phyloP scores from a whole-genome alignment of 2,113 vertebrate genomes.

The Brevimyrus niger region DNA sequence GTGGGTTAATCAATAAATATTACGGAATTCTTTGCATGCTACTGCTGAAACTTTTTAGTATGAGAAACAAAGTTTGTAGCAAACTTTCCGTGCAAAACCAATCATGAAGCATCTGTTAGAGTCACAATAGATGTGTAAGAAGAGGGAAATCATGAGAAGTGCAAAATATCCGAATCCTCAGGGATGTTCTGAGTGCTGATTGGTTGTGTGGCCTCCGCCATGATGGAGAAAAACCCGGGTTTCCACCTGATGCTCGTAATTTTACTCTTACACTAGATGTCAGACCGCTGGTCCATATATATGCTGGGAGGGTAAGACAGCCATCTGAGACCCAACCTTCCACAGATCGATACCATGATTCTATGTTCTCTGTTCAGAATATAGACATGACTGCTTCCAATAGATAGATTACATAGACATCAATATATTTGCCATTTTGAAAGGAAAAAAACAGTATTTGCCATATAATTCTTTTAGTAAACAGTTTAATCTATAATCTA shows the following conservation, averaged over 20 bases:
- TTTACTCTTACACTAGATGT: conserved; percentile 47
- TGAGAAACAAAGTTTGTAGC: not conserved
- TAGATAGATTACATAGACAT: not conserved
- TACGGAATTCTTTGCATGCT: not conserved
- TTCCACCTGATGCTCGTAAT: not conserved
- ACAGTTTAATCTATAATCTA: not conserved
- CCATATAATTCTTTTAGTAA: not conserved
- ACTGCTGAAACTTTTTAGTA: not conserved
- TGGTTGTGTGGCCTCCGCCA: conserved; percentile 54
- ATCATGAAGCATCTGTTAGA: conserved; percentile 87
- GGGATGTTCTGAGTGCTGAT: conserved; percentile 84
- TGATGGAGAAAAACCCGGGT: not conserved
- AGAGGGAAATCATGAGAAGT: conserved; percentile 89
- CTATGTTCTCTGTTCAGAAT: not conserved
- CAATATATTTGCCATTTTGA: not conserved
- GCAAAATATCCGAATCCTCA: conserved; percentile 88
- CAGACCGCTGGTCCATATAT: not conserved
- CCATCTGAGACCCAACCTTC: not conserved
- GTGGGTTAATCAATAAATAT: not conserved
- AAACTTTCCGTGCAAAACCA: not conserved
- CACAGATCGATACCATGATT: not conserved
- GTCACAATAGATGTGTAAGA: conserved; percentile 78
- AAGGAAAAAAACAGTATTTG: not conserved
- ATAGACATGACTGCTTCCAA: not conserved
- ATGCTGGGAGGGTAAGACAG: not conserved